These are phyloP conservation scores for Ceyx melanurus DNA, from an alignment of 2,113 vertebrate genomes.

Conservation along the genomic window DNA sequence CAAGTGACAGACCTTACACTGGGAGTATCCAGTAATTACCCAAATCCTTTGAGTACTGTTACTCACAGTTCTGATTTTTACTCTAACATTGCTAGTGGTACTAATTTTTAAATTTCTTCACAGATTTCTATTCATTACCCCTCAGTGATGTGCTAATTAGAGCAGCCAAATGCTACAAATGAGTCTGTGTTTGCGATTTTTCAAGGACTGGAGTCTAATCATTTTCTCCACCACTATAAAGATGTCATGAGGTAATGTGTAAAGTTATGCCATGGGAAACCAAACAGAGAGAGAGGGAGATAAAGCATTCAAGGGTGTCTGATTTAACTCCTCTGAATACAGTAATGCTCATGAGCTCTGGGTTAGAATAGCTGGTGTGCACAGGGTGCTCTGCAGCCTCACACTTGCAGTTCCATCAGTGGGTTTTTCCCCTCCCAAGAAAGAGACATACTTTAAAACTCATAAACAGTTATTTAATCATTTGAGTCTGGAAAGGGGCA, in stretches of 20 bases:
- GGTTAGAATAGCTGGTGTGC: not conserved
- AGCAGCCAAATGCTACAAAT: slow-evolving; percentile 61
- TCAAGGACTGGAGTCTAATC: slow-evolving; percentile 24
- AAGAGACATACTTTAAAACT: not conserved
- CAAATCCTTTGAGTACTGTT: slow-evolving; percentile 56
- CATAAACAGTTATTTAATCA: slow-evolving; percentile 12
- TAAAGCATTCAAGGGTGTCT: slow-evolving; percentile 48
- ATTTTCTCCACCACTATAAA: slow-evolving; percentile 44
- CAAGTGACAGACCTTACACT: slow-evolving; percentile 44
- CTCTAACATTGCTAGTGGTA: slow-evolving; percentile 53
- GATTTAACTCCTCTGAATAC: slow-evolving; percentile 40
- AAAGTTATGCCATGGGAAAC: slow-evolving; percentile 55
- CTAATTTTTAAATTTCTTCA: slow-evolving; percentile 62
- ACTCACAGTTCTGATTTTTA: slow-evolving; percentile 65
- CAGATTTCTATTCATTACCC: slow-evolving; percentile 61
- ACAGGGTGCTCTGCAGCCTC: not conserved
- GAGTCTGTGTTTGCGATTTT: slow-evolving; percentile 54
- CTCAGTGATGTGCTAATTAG: slow-evolving; percentile 70
- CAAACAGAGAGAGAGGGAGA: slow-evolving; percentile 36
- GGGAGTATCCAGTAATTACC: slow-evolving; percentile 57
- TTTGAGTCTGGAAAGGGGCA: slow-evolving; percentile 3
- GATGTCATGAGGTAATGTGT: slow-evolving; percentile 53
- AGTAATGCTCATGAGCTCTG: not conserved
- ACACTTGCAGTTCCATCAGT: not conserved
- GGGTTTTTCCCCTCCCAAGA: not conserved